Percentiles rank a stretch among this genome's conserved stretches.
Evolutionary conservation across 2,113 vertebrate species (phyloP).

Genomic region (Datnioides undecimradiatus): DNA sequence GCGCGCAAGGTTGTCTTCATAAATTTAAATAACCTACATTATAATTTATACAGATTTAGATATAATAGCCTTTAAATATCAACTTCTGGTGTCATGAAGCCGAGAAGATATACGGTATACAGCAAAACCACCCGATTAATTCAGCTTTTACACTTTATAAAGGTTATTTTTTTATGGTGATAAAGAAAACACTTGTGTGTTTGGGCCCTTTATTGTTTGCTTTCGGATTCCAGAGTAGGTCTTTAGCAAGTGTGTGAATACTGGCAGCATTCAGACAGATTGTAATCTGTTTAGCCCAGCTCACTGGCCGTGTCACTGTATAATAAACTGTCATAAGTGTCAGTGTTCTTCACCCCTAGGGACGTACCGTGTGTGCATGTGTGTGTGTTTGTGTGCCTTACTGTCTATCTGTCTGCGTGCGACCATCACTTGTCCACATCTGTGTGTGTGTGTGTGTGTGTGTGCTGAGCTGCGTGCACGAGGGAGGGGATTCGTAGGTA

Average conservation of each 20-base stretch:
- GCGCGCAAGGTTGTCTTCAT: slow-evolving; percentile 32
- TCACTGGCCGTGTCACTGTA: slow-evolving; percentile 60
- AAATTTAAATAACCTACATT: slow-evolving; percentile 1
- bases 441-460: not conserved
- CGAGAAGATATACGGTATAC: not conserved
- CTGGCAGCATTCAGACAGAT: slow-evolving; percentile 59
- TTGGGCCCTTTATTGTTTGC: slow-evolving; percentile 4
- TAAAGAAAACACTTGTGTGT: not conserved
- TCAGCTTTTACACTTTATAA: not conserved
- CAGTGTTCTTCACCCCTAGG: slow-evolving; percentile 62
- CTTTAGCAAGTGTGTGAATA: slow-evolving; percentile 43
- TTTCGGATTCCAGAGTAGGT: slow-evolving; percentile 16
- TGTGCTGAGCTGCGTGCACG: not conserved
- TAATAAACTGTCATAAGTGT: slow-evolving; percentile 79
- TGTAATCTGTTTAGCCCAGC: slow-evolving; percentile 73
- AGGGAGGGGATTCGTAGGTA: not conserved
- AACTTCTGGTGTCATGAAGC: too few relatives aligned
- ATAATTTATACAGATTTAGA: not conserved
- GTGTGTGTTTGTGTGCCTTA: not conserved
- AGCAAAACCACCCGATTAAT: not conserved
- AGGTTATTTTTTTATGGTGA: not conserved
- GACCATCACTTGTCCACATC: not conserved
- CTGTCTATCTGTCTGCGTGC: slow-evolving; percentile 20
- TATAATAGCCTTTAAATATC: not conserved
- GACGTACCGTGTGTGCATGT: slow-evolving; percentile 3